Evolutionary conservation across 2,888 invertebrate species (phyloP).

Genomic region (Epistrophe grossulariae): DNA sequence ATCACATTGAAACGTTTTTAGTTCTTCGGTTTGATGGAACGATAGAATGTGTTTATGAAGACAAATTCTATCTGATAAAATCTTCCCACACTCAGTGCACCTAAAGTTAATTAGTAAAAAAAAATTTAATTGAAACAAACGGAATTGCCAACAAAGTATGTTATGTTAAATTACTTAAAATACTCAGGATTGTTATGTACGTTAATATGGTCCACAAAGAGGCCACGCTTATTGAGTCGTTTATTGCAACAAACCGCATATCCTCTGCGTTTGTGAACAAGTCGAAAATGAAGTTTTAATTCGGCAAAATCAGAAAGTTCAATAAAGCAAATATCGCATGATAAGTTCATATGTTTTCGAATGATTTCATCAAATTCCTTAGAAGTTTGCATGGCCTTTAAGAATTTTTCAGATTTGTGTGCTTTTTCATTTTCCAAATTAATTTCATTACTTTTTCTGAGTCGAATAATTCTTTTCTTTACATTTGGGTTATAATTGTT

Average conservation of each 20-base stretch:
- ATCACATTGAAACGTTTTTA: conserved; percentile 64
- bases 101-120: conserved; percentile 27
- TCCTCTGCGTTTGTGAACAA: conserved; percentile 74
- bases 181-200: conserved; percentile 77
- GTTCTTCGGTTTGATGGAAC: conserved; percentile 76
- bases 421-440: conserved; percentile 28
- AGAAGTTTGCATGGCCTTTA: conserved; percentile 44
- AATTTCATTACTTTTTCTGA: conserved; percentile 33
- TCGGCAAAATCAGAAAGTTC: conserved; percentile 73
- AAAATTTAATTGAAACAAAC: neutral
- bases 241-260: conserved; percentile 78
- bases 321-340: conserved; percentile 74
- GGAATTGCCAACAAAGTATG: neutral
- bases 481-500: neutral
- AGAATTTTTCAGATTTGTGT: conserved; percentile 51
- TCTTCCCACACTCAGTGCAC: conserved; percentile 74
- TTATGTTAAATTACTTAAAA: conserved; percentile 73
- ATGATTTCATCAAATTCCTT: conserved; percentile 77
- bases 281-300: conserved; percentile 76
- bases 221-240: conserved; percentile 73
- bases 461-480: conserved; percentile 37
- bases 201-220: conserved; percentile 77
- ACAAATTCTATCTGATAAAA: conserved; percentile 75
- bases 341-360: conserved; percentile 75
- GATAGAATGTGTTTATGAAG: conserved; percentile 73